A percentile compares a stretch with the other conserved stretches of the same genome.
Conservation (phyloP, 1,140 invertebrate species). For the Pseudoatta argentina region DNA sequence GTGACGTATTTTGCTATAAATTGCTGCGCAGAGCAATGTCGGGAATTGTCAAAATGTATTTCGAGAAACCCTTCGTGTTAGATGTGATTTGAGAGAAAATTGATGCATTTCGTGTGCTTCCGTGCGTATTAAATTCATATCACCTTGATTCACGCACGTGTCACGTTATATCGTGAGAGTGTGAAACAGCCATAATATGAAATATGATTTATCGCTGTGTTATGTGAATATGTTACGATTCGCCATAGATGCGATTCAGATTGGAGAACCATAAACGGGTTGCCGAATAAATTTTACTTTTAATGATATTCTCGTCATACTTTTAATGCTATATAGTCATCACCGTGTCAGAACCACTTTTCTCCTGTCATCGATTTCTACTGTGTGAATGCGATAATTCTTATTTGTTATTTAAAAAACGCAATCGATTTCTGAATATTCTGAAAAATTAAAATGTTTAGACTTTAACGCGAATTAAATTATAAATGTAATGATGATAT, state of each 20-base stretch:
- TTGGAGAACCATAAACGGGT: slow-evolving; percentile 3
- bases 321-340: background rate
- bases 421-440: background rate
- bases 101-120: slow-evolving; percentile 53
- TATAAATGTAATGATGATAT: too few relatives aligned
- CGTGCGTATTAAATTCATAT: slow-evolving; percentile 53
- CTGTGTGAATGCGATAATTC: background rate
- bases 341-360: too few relatives aligned
- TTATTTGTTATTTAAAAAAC: background rate
- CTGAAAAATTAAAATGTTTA: too few relatives aligned
- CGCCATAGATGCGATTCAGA: slow-evolving; percentile 37
- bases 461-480: too few relatives aligned
- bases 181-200: slow-evolving; percentile 17
- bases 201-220: slow-evolving; percentile 46
- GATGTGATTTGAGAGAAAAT: slow-evolving; percentile 25
- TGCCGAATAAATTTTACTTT: slow-evolving; percentile 59
- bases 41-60: slow-evolving; percentile 38
- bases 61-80: slow-evolving; percentile 9
- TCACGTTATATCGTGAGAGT: slow-evolving; percentile 55
- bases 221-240: slow-evolving; percentile 16
- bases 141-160: slow-evolving; percentile 36
- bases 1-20: slow-evolving; percentile 21
- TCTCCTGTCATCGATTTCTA: background rate
- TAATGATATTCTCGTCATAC: background rate
- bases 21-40: background rate